Evolutionary conservation across 2,888 invertebrate species (phyloP).

Genomic region (Lasioglossum figueresi): DNA sequence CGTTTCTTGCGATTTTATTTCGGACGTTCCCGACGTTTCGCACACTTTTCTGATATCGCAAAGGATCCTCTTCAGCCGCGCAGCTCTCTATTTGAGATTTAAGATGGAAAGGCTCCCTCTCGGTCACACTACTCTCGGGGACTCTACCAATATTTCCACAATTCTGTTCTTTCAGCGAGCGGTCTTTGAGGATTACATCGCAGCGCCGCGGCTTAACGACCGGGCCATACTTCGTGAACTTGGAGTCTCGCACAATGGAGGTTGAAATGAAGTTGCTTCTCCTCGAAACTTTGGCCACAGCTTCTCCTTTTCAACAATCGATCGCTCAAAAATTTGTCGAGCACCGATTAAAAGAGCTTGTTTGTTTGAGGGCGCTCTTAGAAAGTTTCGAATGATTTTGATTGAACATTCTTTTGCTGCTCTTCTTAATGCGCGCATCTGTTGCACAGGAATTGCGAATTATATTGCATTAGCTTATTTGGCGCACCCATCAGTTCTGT

Average conservation of each 20-base stretch:
- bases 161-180: neutral
- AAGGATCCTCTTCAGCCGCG: neutral
- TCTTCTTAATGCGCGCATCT: neutral
- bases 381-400: neutral
- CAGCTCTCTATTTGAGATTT: neutral
- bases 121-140: neutral
- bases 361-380: neutral
- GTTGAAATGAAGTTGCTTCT: neutral
- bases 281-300: neutral
- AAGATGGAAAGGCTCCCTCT: neutral
- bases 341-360: neutral
- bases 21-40: neutral
- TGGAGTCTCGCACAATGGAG: neutral
- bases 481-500: neutral
- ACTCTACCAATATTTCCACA: neutral
- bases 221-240: neutral
- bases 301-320: neutral
- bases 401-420: neutral
- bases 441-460: neutral
- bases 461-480: neutral
- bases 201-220: neutral
- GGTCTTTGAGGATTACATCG: neutral
- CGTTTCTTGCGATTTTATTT: neutral
- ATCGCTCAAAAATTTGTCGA: neutral
- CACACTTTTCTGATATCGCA: neutral